A percentile compares a stretch with the other conserved stretches of the same genome.
These are phyloP conservation scores for Dasysyrphus tricinctus DNA, from an alignment of 2,888 invertebrate species.

Conservation along the genomic window DNA sequence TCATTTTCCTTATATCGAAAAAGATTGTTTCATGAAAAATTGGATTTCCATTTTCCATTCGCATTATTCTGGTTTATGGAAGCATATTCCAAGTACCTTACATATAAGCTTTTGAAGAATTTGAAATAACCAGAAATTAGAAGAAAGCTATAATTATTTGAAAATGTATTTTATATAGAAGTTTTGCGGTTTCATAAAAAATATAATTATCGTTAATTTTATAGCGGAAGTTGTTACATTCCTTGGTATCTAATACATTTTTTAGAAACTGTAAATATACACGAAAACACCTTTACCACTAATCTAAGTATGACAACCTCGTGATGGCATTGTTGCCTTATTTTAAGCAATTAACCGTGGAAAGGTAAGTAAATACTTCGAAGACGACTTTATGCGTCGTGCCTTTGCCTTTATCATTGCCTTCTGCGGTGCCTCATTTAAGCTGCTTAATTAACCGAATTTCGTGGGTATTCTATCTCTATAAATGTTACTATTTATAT, in stretches of 20 bases:
- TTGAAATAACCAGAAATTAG: not conserved
- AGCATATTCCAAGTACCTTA: not conserved
- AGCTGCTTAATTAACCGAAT: conserved; percentile 25
- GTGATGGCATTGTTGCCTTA: not conserved
- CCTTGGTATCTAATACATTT: conserved; percentile 3
- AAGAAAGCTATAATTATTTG: not conserved
- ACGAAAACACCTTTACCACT: not conserved
- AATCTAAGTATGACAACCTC: conserved; percentile 9
- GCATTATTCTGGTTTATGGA: not conserved
- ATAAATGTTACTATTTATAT: not conserved
- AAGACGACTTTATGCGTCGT: not conserved
- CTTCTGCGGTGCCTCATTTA: conserved; percentile 3
- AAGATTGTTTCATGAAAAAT: conserved; percentile 7
- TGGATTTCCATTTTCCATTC: conserved; percentile 15
- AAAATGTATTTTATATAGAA: not conserved
- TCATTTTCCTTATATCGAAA: conserved; percentile 26
- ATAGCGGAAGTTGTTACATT: conserved; percentile 17
- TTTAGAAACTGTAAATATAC: not conserved
- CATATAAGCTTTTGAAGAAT: conserved; percentile 22
- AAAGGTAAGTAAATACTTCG: not conserved
- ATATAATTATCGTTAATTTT: conserved; percentile 18
- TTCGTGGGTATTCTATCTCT: not conserved
- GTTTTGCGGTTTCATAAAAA: not conserved
- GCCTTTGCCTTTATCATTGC: not conserved
- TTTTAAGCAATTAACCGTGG: conserved; percentile 20